phyloP scores from a whole-genome alignment of 2,888 invertebrate species.

The Campopleginae sp. region DNA sequence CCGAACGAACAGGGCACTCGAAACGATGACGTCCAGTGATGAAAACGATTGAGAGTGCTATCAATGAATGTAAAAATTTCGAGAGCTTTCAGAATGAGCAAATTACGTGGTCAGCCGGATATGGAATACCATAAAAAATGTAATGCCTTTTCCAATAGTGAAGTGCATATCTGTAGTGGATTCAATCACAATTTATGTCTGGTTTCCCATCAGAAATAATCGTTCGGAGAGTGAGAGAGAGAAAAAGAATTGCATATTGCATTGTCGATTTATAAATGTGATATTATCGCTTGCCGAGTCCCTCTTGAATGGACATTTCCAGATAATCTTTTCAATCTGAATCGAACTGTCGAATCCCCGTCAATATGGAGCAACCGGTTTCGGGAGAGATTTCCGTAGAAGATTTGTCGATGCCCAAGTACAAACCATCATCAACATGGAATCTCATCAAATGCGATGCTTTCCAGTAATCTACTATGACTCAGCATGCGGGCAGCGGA shows the following conservation, averaged over 20 bases:
- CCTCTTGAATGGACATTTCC: not conserved
- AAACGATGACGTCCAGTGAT: not conserved
- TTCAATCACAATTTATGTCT: slow-evolving; percentile 30
- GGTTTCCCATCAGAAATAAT: not conserved
- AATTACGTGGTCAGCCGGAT: slow-evolving; percentile 40
- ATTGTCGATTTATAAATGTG: not conserved
- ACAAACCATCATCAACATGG: slow-evolving; percentile 18
- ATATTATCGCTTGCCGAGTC: not conserved
- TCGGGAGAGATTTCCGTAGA: slow-evolving; percentile 18
- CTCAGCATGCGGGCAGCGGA: slow-evolving; percentile 26
- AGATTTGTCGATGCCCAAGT: slow-evolving; percentile 2
- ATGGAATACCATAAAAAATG: slow-evolving; percentile 61
- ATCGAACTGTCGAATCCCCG: slow-evolving; percentile 28
- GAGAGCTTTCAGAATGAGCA: slow-evolving; percentile 57
- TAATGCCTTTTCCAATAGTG: slow-evolving; percentile 25
- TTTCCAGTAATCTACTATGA: slow-evolving; percentile 44
- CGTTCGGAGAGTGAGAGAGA: not conserved
- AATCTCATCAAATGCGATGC: slow-evolving; percentile 38
- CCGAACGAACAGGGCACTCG: not conserved
- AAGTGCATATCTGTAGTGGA: slow-evolving; percentile 6
- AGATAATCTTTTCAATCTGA: slow-evolving; percentile 33
- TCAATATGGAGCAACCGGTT: slow-evolving; percentile 41
- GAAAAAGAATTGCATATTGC: slow-evolving; percentile 15
- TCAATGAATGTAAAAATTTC: slow-evolving; percentile 71
- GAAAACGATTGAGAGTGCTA: slow-evolving; percentile 14